Evolutionary conservation across 2,888 invertebrate genomes (phyloP), one percentile per base, ranked within the genome.

Genomic region (Chrysolina americana): DNA sequence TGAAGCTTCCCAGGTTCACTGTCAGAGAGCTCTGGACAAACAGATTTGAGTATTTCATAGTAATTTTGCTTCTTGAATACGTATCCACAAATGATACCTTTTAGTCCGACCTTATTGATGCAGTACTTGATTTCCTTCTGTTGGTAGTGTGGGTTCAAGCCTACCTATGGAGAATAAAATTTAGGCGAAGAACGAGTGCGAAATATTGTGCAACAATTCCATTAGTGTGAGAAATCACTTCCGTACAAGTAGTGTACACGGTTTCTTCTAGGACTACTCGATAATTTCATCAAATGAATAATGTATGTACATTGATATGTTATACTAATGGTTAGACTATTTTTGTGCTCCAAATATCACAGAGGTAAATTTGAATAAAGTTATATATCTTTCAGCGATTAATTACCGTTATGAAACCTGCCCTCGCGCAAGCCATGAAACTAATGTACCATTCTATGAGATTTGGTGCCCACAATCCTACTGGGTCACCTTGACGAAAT

Each of bases 381-480:
- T n/a, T n/a, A n/a, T n/a, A n/a, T n/a, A n/a, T n/a, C n/a, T n/a
- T n/a, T n/a, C n/a, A n/a, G n/a, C n/a, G n/a, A n/a, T n/a, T n/a
- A n/a, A 17, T 87, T 86, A 94, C 95, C 86, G 94, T 87, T 41
- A 94, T 89, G 1, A 95, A 87, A 0, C 96, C 96, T 1, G 92
- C 91, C 77, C 94, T 91, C 0, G 93, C 91, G 0, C 93, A 91
- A 0, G 94, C 96, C 84, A 94, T 88, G 85, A 93, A 92, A 0
- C 92, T 88, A 0, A 95, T 81, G 75, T 93, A 91, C 96, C 96
- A 97, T 84, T 95, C 93, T 62, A 91, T 86, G 47, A 90, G 89
- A 87, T 96, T 97, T 0, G 95, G 95, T 0, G 93, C 92, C 94
- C 95, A 96, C 23, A 97, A 89, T 0, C 94, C 96, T 3, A 97